Base-by-base conservation (phyloP, 2,888 invertebrate species). In the Eucriotettix oculatus region DNA sequence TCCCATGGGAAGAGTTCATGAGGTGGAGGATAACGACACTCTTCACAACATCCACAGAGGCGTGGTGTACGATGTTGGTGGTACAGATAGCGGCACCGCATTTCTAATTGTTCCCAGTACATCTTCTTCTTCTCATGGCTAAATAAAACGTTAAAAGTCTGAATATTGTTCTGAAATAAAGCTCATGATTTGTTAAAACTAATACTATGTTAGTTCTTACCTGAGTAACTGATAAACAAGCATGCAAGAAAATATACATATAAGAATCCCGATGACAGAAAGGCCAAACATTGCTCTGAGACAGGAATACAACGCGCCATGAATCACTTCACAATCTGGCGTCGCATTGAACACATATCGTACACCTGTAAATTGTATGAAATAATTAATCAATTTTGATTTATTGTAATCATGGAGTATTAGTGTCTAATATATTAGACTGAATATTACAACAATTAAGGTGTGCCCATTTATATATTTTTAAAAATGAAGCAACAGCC, bases 71-170 rank as follows among this genome's bases (percentile, higher is more conserved):
- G 16, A 67, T 78, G 79, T 67, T 80, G 79, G 53, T 81, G 78
- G 68, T 90, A 90, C 61, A 92, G 73, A 1, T 90, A 87, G 63
- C 91, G 78, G 71, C 92, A 89, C 60, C 90, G 78, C 58, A 91
- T 73, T 71, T 92, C 92, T 72, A 93, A 70, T 74, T 93, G 91
- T 68, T 91, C 91, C 92, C 93, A 93, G 72, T 93, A 93, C 86
- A 90, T 91, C 75, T 92, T 93, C 77, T 93, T 93, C 64, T 90
- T 85, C 74, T 93, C 93, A 70, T 93, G 93, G 66, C 91, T 90
- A 69, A 7, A 74, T 48, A 48, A 48, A 48, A 48, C 9, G 44
- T 48, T 48, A 48, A 14, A 48, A 48, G 48, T 48, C 48, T 48
- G 48, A 29, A 29, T 5, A 29, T 29, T 29, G 29, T 29, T 48